A percentile compares a stretch with the other conserved stretches of the same genome.
These are phyloP conservation scores for Aplidium turbinatum DNA, from an alignment of 23 tunicate species.

Conservation along the genomic window DNA sequence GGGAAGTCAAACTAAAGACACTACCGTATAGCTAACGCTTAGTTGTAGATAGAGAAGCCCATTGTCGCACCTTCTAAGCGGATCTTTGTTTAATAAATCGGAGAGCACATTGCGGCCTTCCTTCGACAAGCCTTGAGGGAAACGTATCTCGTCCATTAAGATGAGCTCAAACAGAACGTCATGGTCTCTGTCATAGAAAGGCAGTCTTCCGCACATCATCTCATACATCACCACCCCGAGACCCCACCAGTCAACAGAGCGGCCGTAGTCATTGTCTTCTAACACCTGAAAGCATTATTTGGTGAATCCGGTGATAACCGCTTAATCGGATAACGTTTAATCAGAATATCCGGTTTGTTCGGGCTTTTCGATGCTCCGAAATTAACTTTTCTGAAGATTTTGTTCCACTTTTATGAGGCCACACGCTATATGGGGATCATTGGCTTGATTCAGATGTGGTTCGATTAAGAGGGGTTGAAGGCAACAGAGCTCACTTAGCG, in stretches of 20 bases:
- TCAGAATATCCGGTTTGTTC: no score
- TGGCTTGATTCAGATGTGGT: no score
- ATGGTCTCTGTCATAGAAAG: slow-evolving; percentile 88
- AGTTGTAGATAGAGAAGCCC: no score
- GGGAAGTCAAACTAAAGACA: no score
- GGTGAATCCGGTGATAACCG: neutral
- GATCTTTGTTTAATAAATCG: slow-evolving; percentile 72
- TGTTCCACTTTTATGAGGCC: no score
- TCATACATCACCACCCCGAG: slow-evolving; percentile 95
- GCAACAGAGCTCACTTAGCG: no score
- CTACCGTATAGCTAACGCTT: no score
- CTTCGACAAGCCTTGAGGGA: slow-evolving; percentile 57
- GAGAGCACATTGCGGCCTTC: slow-evolving; percentile 64
- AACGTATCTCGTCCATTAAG: slow-evolving; percentile 71
- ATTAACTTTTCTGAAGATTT: no score
- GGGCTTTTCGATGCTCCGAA: no score
- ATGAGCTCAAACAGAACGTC: slow-evolving; percentile 84
- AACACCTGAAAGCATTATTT: slow-evolving; percentile 44
- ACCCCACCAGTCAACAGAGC: slow-evolving; percentile 98
- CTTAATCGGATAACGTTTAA: no score
- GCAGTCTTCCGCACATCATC: slow-evolving; percentile 96
- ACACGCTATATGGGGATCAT: no score
- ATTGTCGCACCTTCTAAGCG: slow-evolving; percentile 64
- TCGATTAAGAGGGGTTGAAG: no score
- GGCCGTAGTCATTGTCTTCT: slow-evolving; percentile 93